Base-by-base conservation (phyloP, 2,797 vertebrate genomes). In the Hoplostethus mediterraneus region DNA sequence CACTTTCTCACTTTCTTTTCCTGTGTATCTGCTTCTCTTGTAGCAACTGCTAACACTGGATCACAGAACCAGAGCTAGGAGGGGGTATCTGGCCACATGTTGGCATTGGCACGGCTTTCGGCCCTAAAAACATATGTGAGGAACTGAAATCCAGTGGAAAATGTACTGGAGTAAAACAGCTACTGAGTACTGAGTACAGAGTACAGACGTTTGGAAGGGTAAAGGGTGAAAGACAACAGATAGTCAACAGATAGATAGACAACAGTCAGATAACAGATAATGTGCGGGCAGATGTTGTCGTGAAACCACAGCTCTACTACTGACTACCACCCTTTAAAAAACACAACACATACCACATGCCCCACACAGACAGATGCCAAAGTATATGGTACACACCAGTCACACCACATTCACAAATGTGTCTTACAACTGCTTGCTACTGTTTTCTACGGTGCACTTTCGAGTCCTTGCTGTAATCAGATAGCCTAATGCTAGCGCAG, bases 71-170 rank as follows among this genome's bases (percentile, higher is more conserved):
- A 58, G 13, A 60, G 42, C 38, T 21, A 1, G 3, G 40, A 66
- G 6, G 16, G 49, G 61, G 59, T 33, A 62, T 47, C 44, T n/a
- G 53, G 14, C 80, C 66, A 80, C 71, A 75, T 71, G 49, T 85
- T 80, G 66, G 54, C 67, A 49, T 67, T 76, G 70, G 64, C 73
- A 61, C 44, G 63, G 12, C 9, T 54, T 74, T 60, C 48, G 33
- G 59, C 53, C 54, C 38, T 59, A 51, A 17, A 60, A 63, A 83
- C 57, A 5, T 68, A 79, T 81, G 67, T 56, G 49, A 69, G 62
- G 63, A 81, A 81, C 12, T 49, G 52, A 16, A 59, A 62, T 79
- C 30, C 42, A 78, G 56, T 59, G 60, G 59, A 85, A 87, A 86
- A 77, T 63, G 45, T 38, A 66, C 57, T 48, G 38, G 30, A 63